A percentile compares a stretch with the other conserved stretches of the same genome.
Conservation (phyloP, 2,797 vertebrate genomes). For the Sebastes oblongus region DNA sequence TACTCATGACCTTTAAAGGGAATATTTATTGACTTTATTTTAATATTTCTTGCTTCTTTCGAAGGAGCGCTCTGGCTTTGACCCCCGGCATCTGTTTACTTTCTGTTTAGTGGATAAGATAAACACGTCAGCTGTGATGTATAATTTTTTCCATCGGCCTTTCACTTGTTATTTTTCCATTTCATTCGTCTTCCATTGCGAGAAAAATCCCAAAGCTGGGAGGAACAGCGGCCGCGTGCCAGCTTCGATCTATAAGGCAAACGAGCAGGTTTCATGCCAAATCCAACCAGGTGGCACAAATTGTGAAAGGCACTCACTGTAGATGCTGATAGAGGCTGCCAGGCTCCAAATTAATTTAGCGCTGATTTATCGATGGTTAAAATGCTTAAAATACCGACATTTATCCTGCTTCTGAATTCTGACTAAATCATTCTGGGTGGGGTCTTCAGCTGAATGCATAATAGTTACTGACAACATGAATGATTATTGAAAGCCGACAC, state of each 20-base stretch:
- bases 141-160: constrained; percentile 28
- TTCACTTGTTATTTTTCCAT: constrained; percentile 45
- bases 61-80: constrained; percentile 6
- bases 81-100: constrained; percentile 52
- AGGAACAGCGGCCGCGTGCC: constrained; percentile 28
- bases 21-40: constrained; percentile 21
- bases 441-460: constrained; percentile 15
- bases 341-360: constrained; percentile 50
- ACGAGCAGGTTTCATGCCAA: constrained; percentile 45
- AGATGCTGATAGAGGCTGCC: constrained; percentile 29
- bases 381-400: constrained; percentile 31
- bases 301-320: constrained; percentile 37
- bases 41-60: neutral
- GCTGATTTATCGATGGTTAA: constrained; percentile 40
- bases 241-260: constrained; percentile 43
- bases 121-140: constrained; percentile 52
- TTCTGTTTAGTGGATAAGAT: constrained; percentile 18
- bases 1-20: constrained; percentile 25
- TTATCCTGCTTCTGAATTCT: constrained; percentile 27
- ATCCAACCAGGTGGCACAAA: constrained; percentile 63
- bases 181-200: constrained; percentile 9
- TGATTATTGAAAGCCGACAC: constrained; percentile 26
- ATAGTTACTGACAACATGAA: constrained; percentile 50
- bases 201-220: constrained; percentile 21
- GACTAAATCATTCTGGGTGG: constrained; percentile 34